phyloP scores from a whole-genome alignment of 2,797 vertebrate genomes.

The Eulemur albifrons region DNA sequence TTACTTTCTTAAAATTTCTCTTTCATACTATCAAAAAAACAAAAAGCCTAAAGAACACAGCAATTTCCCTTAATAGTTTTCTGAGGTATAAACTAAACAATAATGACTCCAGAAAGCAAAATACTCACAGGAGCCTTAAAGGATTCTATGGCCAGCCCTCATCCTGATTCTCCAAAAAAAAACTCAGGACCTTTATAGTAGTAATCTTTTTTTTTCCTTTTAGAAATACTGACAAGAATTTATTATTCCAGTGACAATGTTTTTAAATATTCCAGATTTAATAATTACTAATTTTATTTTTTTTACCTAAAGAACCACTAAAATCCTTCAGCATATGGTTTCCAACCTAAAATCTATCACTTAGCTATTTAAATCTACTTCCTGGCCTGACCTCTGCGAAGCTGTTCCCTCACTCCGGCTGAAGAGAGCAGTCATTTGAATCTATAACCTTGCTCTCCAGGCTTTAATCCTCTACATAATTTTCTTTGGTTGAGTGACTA shows the following conservation, averaged over 20 bases:
- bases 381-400: background rate
- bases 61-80: background rate
- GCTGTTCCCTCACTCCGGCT: background rate
- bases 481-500: conserved; percentile 17
- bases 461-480: background rate
- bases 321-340: background rate
- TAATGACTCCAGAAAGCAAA: conserved; percentile 41
- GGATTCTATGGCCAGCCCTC: background rate
- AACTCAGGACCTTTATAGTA: background rate
- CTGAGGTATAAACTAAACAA: conserved; percentile 8
- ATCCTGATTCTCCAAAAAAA: background rate
- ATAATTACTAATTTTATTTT: background rate
- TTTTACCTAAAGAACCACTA: conserved; percentile 17
- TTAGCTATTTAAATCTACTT: background rate
- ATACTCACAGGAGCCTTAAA: background rate
- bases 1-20: background rate
- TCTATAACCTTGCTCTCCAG: background rate
- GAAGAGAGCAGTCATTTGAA: background rate
- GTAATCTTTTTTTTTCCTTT: background rate
- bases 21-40: background rate
- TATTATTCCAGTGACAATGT: background rate
- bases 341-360: background rate
- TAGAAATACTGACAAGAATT: background rate
- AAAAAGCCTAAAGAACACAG: background rate
- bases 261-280: background rate